Base-by-base conservation (phyloP, 2,888 invertebrate species). In the Dicranocentrus wangi region DNA sequence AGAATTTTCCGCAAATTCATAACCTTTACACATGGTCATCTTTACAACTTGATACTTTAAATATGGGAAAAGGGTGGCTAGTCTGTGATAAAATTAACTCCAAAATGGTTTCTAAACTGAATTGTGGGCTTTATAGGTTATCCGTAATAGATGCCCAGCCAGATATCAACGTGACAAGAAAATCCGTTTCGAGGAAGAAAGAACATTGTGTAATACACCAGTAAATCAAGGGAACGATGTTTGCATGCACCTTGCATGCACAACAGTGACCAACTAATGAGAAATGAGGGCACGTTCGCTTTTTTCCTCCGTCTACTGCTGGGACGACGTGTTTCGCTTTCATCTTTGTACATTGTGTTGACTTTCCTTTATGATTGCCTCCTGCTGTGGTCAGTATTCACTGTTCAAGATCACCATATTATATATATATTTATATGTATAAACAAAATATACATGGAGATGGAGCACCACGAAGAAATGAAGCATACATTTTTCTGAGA, bases 361-460 rank as follows among this genome's bases (percentile, higher is more conserved):
- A 60, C 61, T 61, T 63, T 63, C 63, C 17, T 21, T 21, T 21
- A 19, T 55, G 19, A 55, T 42, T n/a, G n/a, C 28, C 17, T 47
- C 28, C 28, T 71, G 32, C 47, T 65, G 43, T 66, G 75, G 66
- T 66, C 75, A 75, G 66, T 58, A 65, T 75, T 75, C 28, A 39
- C n/a, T 75, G 66, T 75, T 75, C 75, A 75, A 75, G 66, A 75
- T 75, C 66, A 66, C 53, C 19, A n/a, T n/a, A n/a, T n/a, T n/a
- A n/a, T n/a, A n/a, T n/a, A n/a, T n/a, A 7, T 55, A 25, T 17
- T n/a, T 23, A 10, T 17, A 23, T 53, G 60, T 28, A 58, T 60
- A 42, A 71, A 15, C 28, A 10, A 28, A 5, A 55, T 7, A 13
- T 13, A 28, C 5, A 28, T n/a, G 1, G 19, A 17, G 15, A n/a